phyloP scores from a whole-genome alignment of 2,113 vertebrate species.

The Cepphus grylle region DNA sequence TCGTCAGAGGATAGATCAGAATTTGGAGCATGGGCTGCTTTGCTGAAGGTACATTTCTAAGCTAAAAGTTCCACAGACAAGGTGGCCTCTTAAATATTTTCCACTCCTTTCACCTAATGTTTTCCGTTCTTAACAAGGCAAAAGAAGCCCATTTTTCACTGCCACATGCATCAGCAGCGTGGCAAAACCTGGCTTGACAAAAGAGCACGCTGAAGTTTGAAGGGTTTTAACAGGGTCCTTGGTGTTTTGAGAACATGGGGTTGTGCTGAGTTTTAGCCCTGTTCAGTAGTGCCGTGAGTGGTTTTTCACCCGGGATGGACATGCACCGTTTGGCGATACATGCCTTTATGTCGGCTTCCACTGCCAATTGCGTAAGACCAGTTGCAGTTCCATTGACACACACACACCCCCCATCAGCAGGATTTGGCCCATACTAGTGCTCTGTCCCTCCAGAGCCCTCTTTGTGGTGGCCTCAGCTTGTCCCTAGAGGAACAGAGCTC shows the following conservation, averaged over 20 bases:
- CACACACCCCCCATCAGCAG: background rate
- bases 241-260: background rate
- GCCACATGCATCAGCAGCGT: background rate
- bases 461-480: background rate
- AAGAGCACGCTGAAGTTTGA: background rate
- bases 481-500: background rate
- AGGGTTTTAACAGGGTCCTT: background rate
- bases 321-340: fast-evolving
- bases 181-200: background rate
- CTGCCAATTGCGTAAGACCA: fast-evolving
- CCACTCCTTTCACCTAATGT: background rate
- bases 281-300: background rate
- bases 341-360: background rate
- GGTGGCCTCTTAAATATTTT: background rate
- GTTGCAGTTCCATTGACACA: background rate
- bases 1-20: background rate
- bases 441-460: background rate
- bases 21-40: background rate
- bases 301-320: background rate
- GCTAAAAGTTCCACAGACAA: background rate
- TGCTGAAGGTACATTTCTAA: background rate
- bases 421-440: background rate
- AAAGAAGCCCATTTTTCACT: background rate
- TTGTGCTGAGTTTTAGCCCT: background rate
- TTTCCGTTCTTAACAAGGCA: background rate